Conservation (phyloP, 2,888 invertebrate genomes). For the Eutolmus rufibarbis region DNA sequence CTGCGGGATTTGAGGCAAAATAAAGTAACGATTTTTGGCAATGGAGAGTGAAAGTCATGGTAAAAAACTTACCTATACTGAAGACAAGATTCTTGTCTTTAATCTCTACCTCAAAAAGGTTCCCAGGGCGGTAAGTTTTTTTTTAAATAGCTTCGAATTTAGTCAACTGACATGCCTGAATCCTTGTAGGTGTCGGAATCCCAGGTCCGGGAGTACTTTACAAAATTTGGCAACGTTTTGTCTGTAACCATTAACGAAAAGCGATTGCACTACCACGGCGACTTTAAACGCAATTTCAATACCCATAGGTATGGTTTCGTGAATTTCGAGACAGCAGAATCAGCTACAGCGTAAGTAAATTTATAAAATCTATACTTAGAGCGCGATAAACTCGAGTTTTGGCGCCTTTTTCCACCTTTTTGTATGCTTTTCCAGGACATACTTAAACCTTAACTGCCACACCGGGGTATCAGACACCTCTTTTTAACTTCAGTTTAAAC, state of each 20-base stretch:
- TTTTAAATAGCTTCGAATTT: not conserved
- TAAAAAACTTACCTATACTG: conserved; percentile 23
- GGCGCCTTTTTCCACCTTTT: too few relatives aligned
- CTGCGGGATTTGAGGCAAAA: not conserved
- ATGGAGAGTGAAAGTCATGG: not conserved
- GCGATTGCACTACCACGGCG: not conserved
- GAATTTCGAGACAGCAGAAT: conserved; percentile 28
- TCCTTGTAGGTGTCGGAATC: conserved; percentile 13
- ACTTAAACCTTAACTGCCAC: too few relatives aligned
- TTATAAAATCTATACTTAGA: not conserved
- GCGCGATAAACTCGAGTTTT: too few relatives aligned
- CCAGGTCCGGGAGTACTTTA: conserved; percentile 15
- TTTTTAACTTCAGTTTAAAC: too few relatives aligned
- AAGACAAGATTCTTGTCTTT: conserved; percentile 42
- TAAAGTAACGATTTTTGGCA: not conserved
- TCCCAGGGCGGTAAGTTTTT: conserved; percentile 8
- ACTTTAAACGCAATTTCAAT: not conserved
- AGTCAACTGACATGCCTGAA: not conserved
- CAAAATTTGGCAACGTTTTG: conserved; percentile 20
- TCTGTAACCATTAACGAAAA: conserved; percentile 8
- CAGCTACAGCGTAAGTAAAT: conserved; percentile 30
- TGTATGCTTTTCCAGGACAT: too few relatives aligned
- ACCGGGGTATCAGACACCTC: too few relatives aligned
- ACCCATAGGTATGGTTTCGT: conserved; percentile 37
- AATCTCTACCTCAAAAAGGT: conserved; percentile 41